Percentiles rank a stretch among this genome's conserved stretches.
Conservation (phyloP, 1,140 invertebrate genomes). For the Uloborus diversus region DNA sequence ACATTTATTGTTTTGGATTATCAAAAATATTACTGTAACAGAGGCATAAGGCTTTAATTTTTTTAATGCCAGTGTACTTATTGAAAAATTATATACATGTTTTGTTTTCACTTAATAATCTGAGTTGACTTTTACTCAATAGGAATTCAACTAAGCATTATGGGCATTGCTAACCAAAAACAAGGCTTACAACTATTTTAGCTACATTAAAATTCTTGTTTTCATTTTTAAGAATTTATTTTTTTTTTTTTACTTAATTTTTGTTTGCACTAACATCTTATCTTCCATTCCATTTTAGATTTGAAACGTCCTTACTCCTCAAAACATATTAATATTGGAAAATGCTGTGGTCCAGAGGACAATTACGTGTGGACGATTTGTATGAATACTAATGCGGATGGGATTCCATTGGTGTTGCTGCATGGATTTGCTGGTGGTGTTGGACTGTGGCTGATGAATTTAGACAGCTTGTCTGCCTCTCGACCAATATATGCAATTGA, state of each 20-base stretch:
- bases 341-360: conserved; percentile 73
- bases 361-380: conserved; percentile 89
- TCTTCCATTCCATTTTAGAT: conserved; percentile 61
- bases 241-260: not conserved
- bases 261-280: not conserved
- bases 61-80: no score
- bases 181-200: no score
- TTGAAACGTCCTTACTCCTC: conserved; percentile 80
- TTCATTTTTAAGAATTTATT: no score
- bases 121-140: no score
- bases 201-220: no score
- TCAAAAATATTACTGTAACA: no score
- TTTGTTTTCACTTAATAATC: no score
- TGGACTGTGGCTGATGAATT: conserved; percentile 91
- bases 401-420: conserved; percentile 81
- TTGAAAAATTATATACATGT: no score
- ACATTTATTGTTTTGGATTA: no score
- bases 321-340: conserved; percentile 85
- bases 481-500: conserved; percentile 95
- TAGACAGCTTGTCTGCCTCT: conserved; percentile 75
- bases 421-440: conserved; percentile 94
- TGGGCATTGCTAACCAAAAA: no score
- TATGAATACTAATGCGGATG: conserved; percentile 63
- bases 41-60: no score
- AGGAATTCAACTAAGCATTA: no score